A percentile compares a stretch with the other conserved stretches of the same genome.
Evolutionary conservation across 2,888 invertebrate species (phyloP).

Genomic region (Nomada flava): DNA sequence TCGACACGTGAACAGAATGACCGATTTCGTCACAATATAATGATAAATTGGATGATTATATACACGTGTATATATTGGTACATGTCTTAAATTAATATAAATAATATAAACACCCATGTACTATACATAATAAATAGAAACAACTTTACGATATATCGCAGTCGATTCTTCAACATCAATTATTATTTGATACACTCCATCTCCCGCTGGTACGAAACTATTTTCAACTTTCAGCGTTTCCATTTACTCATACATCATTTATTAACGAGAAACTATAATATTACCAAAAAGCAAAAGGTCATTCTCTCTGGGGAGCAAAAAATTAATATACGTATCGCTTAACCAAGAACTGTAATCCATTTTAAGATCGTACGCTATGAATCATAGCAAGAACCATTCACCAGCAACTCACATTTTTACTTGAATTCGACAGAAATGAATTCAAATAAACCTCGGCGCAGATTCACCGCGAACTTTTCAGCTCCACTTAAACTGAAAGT

Average conservation of each 20-base stretch:
- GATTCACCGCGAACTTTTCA: background rate
- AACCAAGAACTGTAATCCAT: slow-evolving; percentile 3
- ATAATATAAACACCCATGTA: slow-evolving; percentile 9
- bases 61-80: slow-evolving; percentile 15
- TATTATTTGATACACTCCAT: background rate
- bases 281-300: background rate
- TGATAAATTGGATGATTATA: slow-evolving; percentile 4
- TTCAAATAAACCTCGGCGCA: slow-evolving; percentile 4
- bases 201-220: background rate
- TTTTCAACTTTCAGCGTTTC: background rate
- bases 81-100: slow-evolving; percentile 20
- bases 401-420: background rate
- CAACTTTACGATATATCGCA: slow-evolving; percentile 6
- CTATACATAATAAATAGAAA: slow-evolving; percentile 31
- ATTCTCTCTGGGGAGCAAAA: background rate
- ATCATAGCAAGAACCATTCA: slow-evolving; percentile 9
- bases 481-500: background rate
- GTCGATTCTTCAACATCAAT: slow-evolving; percentile 3
- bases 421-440: slow-evolving; percentile 30
- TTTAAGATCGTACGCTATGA: background rate
- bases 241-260: background rate
- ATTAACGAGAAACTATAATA: background rate
- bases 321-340: background rate
- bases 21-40: background rate
- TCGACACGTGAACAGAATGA: slow-evolving; percentile 18